Conservation (phyloP, 1,140 invertebrate species). For the Heterodera schachtii region DNA sequence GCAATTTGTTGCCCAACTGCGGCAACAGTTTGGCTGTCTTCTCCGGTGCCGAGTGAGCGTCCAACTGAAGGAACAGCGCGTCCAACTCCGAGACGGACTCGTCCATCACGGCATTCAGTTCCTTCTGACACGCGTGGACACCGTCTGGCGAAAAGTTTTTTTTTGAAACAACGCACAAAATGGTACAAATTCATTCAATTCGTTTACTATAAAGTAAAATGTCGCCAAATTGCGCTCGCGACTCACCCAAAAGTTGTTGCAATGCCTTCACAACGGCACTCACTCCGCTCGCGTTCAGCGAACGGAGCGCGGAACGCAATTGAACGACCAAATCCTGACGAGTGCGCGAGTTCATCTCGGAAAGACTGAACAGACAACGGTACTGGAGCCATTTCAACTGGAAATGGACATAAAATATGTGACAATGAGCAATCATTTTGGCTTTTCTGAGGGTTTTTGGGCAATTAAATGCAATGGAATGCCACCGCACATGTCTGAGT, state of each 20-base stretch:
- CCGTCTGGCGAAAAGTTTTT: slow-evolving; percentile 17
- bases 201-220: not conserved
- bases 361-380: slow-evolving; percentile 44
- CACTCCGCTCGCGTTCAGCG: slow-evolving; percentile 29
- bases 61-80: slow-evolving; percentile 49
- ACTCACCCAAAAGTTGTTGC: slow-evolving; percentile 17
- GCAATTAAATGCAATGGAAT: not conserved
- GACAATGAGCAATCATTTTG: not conserved
- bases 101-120: slow-evolving; percentile 47
- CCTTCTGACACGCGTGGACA: slow-evolving; percentile 46
- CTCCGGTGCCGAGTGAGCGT: slow-evolving; percentile 35
- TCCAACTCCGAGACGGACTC: slow-evolving; percentile 53
- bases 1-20: slow-evolving; percentile 45
- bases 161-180: not conserved
- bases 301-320: slow-evolving; percentile 39
- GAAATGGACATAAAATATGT: not conserved
- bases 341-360: slow-evolving; percentile 43
- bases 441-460: too few species aligned
- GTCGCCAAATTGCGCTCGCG: not conserved
- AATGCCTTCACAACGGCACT: slow-evolving; percentile 26
- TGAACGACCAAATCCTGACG: slow-evolving; percentile 42
- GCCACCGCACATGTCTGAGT: slow-evolving; percentile 21
- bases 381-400: slow-evolving; percentile 49
- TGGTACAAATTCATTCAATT: too few species aligned
- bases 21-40: slow-evolving; percentile 39